These are phyloP conservation scores for Spea bombifrons DNA, from an alignment of 2,113 vertebrate genomes.

Conservation along the genomic window DNA sequence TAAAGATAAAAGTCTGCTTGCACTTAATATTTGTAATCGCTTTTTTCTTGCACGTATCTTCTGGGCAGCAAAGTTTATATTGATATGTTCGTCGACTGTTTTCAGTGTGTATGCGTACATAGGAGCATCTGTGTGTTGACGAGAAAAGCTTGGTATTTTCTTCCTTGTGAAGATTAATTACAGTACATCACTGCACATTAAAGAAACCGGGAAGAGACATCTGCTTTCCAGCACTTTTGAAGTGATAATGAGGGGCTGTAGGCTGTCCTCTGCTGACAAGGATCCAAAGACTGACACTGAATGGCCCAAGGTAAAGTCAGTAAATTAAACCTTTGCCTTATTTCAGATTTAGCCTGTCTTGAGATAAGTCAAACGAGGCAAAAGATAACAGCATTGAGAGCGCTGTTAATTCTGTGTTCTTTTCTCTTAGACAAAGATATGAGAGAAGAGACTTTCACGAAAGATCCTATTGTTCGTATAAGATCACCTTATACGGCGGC, in stretches of 20 bases:
- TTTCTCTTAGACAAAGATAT: constrained; percentile 12
- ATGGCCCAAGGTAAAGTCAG: constrained; percentile 38
- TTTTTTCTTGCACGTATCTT: no score
- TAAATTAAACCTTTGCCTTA: constrained; percentile 39
- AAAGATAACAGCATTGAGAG: constrained; percentile 8
- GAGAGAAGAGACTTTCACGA: not conserved
- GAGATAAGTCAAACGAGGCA: constrained; percentile 12
- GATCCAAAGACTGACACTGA: constrained; percentile 35
- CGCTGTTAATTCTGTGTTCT: constrained; percentile 12
- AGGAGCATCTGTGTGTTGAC: not conserved
- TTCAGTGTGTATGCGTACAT: no score
- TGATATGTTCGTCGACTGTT: no score
- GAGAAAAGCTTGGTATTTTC: constrained; percentile 7
- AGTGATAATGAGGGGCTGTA: constrained; percentile 38
- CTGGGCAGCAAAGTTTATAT: no score
- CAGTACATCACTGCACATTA: constrained; percentile 34
- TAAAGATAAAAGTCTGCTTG: no score
- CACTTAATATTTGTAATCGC: no score
- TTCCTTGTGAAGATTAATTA: constrained; percentile 34
- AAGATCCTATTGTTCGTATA: constrained; percentile 25
- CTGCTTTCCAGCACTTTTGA: constrained; percentile 34
- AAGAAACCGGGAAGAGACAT: constrained; percentile 31
- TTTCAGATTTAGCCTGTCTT: constrained; percentile 9
- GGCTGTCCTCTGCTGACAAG: constrained; percentile 36
- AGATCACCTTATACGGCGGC: not conserved